These are phyloP conservation scores for Carassius gibelio DNA, from an alignment of 2,113 vertebrate species.

Conservation along the genomic window DNA sequence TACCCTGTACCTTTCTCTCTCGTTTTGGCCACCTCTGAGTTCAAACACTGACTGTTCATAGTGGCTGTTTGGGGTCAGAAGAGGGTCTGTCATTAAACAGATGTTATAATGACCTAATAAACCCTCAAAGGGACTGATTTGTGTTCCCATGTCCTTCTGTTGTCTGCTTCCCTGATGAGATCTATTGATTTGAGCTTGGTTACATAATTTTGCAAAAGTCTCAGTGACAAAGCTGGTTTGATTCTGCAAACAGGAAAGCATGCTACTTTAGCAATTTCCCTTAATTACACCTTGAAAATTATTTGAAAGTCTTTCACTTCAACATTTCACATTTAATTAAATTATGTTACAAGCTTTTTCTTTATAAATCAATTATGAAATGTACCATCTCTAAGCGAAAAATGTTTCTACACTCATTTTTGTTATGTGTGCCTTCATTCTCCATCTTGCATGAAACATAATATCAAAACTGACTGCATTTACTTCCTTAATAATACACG, in stretches of 20 bases:
- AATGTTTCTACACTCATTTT: background rate
- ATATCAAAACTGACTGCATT: background rate
- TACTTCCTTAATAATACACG: background rate
- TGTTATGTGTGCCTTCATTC: background rate
- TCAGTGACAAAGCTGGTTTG: too few species aligned
- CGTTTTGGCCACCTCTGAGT: background rate
- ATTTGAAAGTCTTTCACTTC: too few species aligned
- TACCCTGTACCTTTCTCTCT: background rate
- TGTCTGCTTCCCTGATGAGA: background rate
- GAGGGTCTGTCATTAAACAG: constrained; percentile 12
- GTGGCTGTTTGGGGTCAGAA: background rate
- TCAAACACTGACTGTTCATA: background rate
- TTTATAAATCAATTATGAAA: background rate
- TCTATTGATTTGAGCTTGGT: background rate
- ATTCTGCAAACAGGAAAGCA: too few species aligned
- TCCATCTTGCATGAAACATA: background rate
- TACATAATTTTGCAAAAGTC: constrained; percentile 16
- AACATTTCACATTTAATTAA: background rate
- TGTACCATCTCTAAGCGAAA: background rate
- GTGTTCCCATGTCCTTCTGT: background rate
- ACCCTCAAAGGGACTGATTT: background rate
- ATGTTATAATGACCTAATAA: background rate
- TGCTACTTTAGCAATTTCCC: too few species aligned
- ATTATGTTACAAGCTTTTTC: background rate
- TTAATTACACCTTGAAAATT: too few species aligned